phyloP scores from a whole-genome alignment of 2,797 vertebrate genomes.

The Podarcis siculus region DNA sequence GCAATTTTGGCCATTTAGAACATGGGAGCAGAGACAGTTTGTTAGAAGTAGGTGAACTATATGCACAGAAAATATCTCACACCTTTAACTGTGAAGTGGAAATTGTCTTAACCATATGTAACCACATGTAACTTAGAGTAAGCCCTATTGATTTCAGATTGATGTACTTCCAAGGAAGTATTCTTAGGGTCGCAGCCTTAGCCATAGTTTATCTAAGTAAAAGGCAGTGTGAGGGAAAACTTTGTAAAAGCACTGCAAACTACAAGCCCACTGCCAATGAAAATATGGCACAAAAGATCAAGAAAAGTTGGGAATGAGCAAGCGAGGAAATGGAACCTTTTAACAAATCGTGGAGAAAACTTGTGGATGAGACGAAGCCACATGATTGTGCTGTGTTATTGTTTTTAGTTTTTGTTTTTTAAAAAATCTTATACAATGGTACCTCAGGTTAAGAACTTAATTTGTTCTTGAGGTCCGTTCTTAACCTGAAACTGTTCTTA shows the following conservation, averaged over 20 bases:
- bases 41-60: no score
- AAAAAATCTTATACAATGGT: not conserved
- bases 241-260: not conserved
- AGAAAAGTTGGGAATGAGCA: slow-evolving; percentile 9
- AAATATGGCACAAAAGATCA: not conserved
- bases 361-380: not conserved
- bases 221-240: not conserved
- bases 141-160: not conserved
- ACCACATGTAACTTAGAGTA: not conserved
- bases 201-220: not conserved
- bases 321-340: not conserved
- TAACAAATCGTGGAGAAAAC: not conserved
- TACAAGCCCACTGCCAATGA: not conserved
- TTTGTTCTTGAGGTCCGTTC: no score
- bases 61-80: no score
- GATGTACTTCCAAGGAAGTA: not conserved
- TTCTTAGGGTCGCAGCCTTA: not conserved
- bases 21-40: no score
- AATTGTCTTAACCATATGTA: not conserved
- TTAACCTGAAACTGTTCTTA: no score
- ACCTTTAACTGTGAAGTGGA: not conserved
- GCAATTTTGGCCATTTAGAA: no score
- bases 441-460: no score
- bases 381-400: not conserved
- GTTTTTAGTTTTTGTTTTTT: not conserved